These are phyloP conservation scores for Siniperca knerii DNA, from an alignment of 2,113 vertebrate genomes.

Conservation along the genomic window DNA sequence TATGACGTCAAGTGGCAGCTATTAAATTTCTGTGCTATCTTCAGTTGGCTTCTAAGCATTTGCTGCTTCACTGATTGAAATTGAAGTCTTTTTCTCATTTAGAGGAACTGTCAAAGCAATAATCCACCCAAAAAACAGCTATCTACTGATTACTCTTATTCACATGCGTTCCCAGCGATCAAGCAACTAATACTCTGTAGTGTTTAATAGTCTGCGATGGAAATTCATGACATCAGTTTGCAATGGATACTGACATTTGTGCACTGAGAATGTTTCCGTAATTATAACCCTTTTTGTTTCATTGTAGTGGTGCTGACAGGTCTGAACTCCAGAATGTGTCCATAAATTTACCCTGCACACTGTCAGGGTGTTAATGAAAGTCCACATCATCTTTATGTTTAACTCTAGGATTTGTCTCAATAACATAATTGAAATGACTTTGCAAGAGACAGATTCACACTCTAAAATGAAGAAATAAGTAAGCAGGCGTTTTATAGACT, in stretches of 20 bases:
- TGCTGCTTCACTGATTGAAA: constrained; percentile 67
- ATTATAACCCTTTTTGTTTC: constrained; percentile 63
- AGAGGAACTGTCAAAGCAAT: constrained; percentile 57
- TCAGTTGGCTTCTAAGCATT: constrained; percentile 44
- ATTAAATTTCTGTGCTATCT: constrained; percentile 53
- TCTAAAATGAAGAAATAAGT: constrained; percentile 20
- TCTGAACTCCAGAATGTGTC: constrained; percentile 21
- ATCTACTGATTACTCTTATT: constrained; percentile 55
- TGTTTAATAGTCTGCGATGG: constrained; percentile 46
- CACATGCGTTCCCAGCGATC: constrained; percentile 62
- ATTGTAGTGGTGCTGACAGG: constrained; percentile 30
- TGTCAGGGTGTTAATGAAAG: constrained; percentile 11
- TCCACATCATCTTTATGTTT: constrained; percentile 16
- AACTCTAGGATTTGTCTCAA: constrained; percentile 26
- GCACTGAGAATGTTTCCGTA: constrained; percentile 33
- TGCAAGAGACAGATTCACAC: constrained; percentile 1
- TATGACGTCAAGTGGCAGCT: constrained; percentile 47
- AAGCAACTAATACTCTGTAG: constrained; percentile 63
- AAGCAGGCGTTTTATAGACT: constrained; percentile 28
- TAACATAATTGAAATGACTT: constrained; percentile 27
- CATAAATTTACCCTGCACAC: constrained; percentile 26
- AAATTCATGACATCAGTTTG: constrained; percentile 44
- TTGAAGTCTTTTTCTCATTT: constrained; percentile 55
- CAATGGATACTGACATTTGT: constrained; percentile 48
- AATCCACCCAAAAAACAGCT: constrained; percentile 30